These are phyloP conservation scores for Odocoileus virginianus DNA, from an alignment of 2,113 vertebrate genomes.

Conservation along the genomic window DNA sequence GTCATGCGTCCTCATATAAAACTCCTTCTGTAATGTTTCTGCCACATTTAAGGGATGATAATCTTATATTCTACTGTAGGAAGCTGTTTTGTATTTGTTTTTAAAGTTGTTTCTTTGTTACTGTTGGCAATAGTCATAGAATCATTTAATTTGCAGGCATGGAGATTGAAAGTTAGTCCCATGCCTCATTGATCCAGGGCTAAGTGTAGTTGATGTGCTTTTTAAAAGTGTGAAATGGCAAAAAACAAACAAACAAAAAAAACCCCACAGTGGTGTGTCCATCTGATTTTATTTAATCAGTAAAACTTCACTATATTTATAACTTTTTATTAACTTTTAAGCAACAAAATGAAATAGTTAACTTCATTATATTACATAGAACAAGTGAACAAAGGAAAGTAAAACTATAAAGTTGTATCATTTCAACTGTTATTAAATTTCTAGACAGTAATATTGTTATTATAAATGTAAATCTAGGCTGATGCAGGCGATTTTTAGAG, in stretches of 20 bases:
- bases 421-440: slow-evolving; percentile 29
- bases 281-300: not conserved
- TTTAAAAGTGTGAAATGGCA: not conserved
- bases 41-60: not conserved
- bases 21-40: not conserved
- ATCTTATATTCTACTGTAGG: not conserved
- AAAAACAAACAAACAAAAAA: not conserved
- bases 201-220: not conserved
- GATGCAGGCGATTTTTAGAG: not conserved
- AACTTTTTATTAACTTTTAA: slow-evolving; percentile 13
- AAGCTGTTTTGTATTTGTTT: not conserved
- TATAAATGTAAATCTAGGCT: not conserved
- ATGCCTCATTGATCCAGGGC: not conserved
- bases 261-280: not conserved
- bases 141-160: not conserved
- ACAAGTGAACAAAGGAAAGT: not conserved
- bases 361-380: not conserved
- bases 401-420: not conserved
- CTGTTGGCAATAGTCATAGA: not conserved
- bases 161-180: not conserved
- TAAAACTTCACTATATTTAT: slow-evolving; percentile 3
- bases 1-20: not conserved
- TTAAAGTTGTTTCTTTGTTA: not conserved
- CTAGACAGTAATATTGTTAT: not conserved
- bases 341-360: slow-evolving; percentile 11